Conservation (phyloP, 2,888 invertebrate genomes). For the Diarsia rubi region DNA sequence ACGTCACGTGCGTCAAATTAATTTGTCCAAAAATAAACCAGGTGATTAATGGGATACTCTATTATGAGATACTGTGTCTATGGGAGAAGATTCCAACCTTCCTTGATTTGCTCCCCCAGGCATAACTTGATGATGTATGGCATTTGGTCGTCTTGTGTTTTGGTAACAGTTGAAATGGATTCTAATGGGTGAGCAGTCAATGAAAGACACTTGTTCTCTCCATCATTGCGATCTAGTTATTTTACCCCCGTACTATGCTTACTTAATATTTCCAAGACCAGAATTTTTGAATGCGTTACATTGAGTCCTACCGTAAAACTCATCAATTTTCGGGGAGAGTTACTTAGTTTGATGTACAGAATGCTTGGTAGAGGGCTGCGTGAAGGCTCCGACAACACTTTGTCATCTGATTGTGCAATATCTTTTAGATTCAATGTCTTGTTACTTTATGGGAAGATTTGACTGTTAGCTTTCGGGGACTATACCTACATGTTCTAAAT, state of each 20-base stretch:
- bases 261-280: too few relatives aligned
- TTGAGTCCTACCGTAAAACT: too few relatives aligned
- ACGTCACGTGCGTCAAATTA: constrained; percentile 61
- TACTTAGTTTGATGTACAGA: too few relatives aligned
- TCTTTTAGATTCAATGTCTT: constrained; percentile 6
- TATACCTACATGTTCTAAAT: not conserved
- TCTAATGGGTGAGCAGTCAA: not conserved
- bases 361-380: too few relatives aligned
- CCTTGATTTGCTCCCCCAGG: constrained; percentile 1
- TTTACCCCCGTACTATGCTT: too few relatives aligned
- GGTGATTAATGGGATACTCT: constrained; percentile 53
- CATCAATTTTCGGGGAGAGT: too few relatives aligned
- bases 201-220: too few relatives aligned
- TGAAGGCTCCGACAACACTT: too few relatives aligned
- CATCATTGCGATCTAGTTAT: too few relatives aligned
- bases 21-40: constrained; percentile 56
- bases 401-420: not conserved
- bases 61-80: constrained; percentile 48
- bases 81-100: constrained; percentile 14
- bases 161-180: not conserved
- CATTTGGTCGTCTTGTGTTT: constrained; percentile 11
- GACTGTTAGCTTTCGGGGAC: not conserved
- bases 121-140: constrained; percentile 6
- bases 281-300: too few relatives aligned
- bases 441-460: not conserved